Evolutionary conservation across 1,140 invertebrate genomes (phyloP), one percentile per base, ranked within the genome.

Genomic region (Macrobrachium rosenbergii): DNA sequence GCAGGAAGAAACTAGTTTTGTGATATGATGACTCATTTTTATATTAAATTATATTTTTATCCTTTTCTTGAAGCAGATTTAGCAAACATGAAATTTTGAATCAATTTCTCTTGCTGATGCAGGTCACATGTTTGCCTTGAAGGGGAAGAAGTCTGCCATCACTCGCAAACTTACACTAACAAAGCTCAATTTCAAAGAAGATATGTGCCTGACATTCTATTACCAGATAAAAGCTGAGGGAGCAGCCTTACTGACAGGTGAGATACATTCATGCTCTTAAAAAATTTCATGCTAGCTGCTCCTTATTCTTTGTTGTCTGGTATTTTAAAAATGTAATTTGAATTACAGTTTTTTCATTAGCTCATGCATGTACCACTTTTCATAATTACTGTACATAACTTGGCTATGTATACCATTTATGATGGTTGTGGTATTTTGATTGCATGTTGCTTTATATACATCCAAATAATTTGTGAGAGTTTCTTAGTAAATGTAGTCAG

Each of bases 81-180:
- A 52, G 11, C 52, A 12, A n/a, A 45, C 21, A n/a, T 45, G n/a
- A 77, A 21, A 17, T 0, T 19, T 77, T 45, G 52, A 77, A 23
- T 37, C 3, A n/a, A 37, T 43, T 81, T 59, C 14, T 60, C 19
- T 64, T 28, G 17, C n/a, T 63, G 52, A 52, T 78, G 23, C 58
- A 87, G 85, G 85, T n/a, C 59, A 87, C 72, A 59, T 82, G 63
- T 87, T 62, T 75, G 78, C 75, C 19, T 52, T 87, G 5, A 64
- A 60, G 17, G 83, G 85, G n/a, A 23, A 67, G 11, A 81, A 17
- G 0, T 73, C 28, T 28, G 8, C 17, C 52, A 37, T 43, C 23
- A 64, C 67, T 5, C 45, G 69, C 10, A 16, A 17, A 11, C 67
- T 87, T 23, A 75, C 19, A 19, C 63, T 67, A 16, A 78, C 77